These are phyloP conservation scores for Gryon sp. DNA, from an alignment of 1,140 invertebrate species.

Conservation along the genomic window DNA sequence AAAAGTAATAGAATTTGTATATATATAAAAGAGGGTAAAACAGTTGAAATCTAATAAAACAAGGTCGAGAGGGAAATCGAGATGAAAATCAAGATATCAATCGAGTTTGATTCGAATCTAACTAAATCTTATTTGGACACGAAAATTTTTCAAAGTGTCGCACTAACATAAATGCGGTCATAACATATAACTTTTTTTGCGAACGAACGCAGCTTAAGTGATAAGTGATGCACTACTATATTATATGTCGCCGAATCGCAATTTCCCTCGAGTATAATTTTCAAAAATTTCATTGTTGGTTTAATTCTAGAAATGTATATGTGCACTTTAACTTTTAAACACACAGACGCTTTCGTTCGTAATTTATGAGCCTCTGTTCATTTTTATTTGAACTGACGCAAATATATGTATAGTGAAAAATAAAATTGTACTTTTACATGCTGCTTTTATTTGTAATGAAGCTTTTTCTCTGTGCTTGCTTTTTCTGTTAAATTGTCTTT, in stretches of 20 bases:
- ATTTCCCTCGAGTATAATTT: constrained; percentile 48
- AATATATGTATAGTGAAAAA: not conserved
- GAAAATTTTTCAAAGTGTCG: constrained; percentile 41
- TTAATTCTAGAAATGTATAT: constrained; percentile 16
- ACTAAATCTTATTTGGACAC: constrained; percentile 39
- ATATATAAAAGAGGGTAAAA: constrained; percentile 8
- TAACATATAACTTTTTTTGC: constrained; percentile 44
- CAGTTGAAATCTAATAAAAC: constrained; percentile 10
- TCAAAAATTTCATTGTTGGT: constrained; percentile 17
- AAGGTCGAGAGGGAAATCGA: not conserved
- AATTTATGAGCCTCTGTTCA: not conserved
- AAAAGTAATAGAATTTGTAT: too few relatives aligned
- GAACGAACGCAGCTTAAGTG: constrained; percentile 45
- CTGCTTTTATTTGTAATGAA: too few relatives aligned
- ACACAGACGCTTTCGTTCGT: not conserved
- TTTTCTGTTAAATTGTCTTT: too few relatives aligned
- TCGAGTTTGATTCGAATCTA: constrained; percentile 31
- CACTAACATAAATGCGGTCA: constrained; percentile 27
- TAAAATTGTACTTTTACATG: not conserved
- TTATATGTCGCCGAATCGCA: constrained; percentile 28
- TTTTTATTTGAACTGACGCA: not conserved
- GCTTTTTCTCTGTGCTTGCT: too few relatives aligned
- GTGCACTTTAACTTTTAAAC: constrained; percentile 4
- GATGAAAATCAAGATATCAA: constrained; percentile 38
- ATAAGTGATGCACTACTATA: constrained; percentile 55